Conservation (phyloP, 2,888 invertebrate species). For the Crocallis elinguaria region DNA sequence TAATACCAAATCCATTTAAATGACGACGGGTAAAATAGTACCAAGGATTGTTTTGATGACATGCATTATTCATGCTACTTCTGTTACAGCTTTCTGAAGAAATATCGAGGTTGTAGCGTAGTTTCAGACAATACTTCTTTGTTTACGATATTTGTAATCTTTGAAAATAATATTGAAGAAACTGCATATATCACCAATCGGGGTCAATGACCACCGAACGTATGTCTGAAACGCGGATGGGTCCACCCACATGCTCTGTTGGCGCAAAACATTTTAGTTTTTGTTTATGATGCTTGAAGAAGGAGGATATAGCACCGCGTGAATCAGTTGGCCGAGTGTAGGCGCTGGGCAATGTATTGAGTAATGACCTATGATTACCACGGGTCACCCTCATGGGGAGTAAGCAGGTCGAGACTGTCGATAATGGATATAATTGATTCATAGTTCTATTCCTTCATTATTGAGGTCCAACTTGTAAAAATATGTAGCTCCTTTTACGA, state of each 20-base stretch:
- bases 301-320: conserved; percentile 50
- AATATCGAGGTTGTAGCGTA: too few species aligned
- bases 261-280: conserved; percentile 40
- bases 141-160: neutral
- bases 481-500: too few species aligned
- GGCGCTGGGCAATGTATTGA: conserved; percentile 51
- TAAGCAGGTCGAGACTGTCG: conserved; percentile 2
- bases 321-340: conserved; percentile 52
- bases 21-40: conserved; percentile 14
- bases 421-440: conserved; percentile 11
- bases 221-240: conserved; percentile 26
- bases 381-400: conserved; percentile 10
- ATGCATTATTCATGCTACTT: conserved; percentile 15
- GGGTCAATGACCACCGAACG: conserved; percentile 9
- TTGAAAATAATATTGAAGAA: neutral
- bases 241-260: conserved; percentile 45
- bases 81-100: too few species aligned
- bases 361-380: conserved; percentile 41
- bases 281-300: conserved; percentile 48
- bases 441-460: too few species aligned
- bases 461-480: too few species aligned
- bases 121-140: too few species aligned
- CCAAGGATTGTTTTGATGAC: conserved; percentile 17
- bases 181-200: neutral
- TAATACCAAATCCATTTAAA: conserved; percentile 41